A percentile compares a stretch with the other conserved stretches of the same genome.
Evolutionary conservation across 2,113 vertebrate genomes (phyloP).

Genomic region (Syrrhaptes paradoxus): DNA sequence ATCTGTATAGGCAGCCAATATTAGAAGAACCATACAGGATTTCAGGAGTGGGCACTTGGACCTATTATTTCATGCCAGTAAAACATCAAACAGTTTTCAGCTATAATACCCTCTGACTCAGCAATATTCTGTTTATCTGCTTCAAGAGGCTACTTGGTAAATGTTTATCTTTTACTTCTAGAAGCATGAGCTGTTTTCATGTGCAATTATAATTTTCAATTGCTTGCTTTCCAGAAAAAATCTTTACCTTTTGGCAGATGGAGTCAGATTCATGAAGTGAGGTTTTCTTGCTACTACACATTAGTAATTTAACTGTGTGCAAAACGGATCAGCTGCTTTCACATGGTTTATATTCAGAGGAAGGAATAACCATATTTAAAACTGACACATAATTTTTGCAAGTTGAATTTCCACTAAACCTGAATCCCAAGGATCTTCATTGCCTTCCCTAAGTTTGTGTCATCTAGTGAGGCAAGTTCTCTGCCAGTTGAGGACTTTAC

Average conservation of each 20-base stretch:
- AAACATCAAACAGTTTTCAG: background rate
- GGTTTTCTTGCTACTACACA: background rate
- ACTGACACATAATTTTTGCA: background rate
- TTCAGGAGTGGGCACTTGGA: background rate
- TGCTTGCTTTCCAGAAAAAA: background rate
- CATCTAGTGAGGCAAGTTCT: background rate
- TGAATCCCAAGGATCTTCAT: background rate
- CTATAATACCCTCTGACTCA: background rate
- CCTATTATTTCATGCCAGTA: background rate
- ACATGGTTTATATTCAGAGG: background rate
- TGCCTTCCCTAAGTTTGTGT: background rate
- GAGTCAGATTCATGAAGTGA: background rate
- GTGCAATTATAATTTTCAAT: background rate
- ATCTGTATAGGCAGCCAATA: background rate
- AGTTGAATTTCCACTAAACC: background rate
- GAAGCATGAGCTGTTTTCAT: slow-evolving; percentile 5
- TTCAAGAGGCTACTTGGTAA: slow-evolving; percentile 34
- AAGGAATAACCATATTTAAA: background rate
- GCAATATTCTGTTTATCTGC: background rate
- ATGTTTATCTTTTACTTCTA: slow-evolving; percentile 28
- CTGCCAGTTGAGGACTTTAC: background rate
- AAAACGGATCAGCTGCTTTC: background rate
- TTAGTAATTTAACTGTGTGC: background rate
- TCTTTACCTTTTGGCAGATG: background rate
- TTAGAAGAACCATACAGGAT: background rate